Evolutionary conservation across 2,797 vertebrate species (phyloP), one percentile per base, ranked within the genome.

Genomic region (Anniella stebbinsi): DNA sequence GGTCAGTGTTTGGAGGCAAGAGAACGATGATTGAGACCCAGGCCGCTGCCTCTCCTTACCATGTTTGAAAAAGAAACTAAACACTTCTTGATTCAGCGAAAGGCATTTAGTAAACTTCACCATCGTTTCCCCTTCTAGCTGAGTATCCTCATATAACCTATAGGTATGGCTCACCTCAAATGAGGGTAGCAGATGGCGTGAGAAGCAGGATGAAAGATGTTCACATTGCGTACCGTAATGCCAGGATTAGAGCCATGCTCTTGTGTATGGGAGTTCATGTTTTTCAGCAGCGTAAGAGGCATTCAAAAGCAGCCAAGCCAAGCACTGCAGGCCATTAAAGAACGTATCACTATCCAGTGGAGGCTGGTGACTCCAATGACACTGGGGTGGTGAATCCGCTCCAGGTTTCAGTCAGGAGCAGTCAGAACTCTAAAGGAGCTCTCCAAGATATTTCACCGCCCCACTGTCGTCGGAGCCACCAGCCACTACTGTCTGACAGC

Each of bases 211-310:
- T 15, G 63, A 45, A 51, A 48, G 11, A 9, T 21, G 67, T 51
- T 67, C 15, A 38, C 0, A 25, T 67, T 18, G 60, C 81, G 33
- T 15, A 15, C 51, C 8, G 30, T 57, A 38, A 9, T 12, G 80
- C 25, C 57, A 30, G 36, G 45, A 13, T 77, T 41, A 2, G 33
- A 67, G 11, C 23, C 86, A 23, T 38, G 23, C 1, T 1, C 25
- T 85, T 30, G 48, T 3, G 33, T 15, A 80, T 38, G 45, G 0
- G 4, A 0, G 0, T 7, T 70, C 87, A 90, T 15, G 36, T 1
- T 90, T 87, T 54, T 13, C 21, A 23, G 84, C 2, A 0, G 41
- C 54, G 7, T 28, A 15, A 78, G 57, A 2, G 0, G 48, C 85
- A 51, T 30, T 18, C 1, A 8, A 18, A 38, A 73, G 33, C 7